Evolutionary conservation across 1,140 invertebrate species (phyloP).

Genomic region (Prorops nasuta): DNA sequence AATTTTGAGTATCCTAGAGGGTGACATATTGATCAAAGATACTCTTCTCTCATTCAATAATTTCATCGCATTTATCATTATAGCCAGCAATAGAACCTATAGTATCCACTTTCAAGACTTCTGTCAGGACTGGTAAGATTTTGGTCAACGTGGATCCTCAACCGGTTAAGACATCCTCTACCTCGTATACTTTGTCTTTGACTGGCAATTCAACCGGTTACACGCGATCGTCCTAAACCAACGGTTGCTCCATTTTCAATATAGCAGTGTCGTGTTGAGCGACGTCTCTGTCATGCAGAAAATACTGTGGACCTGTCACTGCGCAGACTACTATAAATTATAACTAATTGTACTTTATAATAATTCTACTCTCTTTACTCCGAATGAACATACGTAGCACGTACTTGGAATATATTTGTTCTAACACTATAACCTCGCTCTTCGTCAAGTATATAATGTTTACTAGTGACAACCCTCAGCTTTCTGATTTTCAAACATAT

Average conservation of each 20-base stretch:
- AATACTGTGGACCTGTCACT: too few species aligned
- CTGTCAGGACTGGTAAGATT: conserved; percentile 13
- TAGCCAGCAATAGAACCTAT: too few species aligned
- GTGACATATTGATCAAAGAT: too few species aligned
- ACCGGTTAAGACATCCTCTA: conserved; percentile 50
- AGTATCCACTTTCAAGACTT: conserved; percentile 33
- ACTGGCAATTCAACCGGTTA: conserved; percentile 54
- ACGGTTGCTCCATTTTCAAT: conserved; percentile 57
- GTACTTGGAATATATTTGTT: not conserved
- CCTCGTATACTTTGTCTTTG: conserved; percentile 36
- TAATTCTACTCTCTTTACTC: conserved; percentile 22
- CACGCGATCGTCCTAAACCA: conserved; percentile 58
- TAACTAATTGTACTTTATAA: too few species aligned
- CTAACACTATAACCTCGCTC: not conserved
- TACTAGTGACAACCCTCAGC: conserved; percentile 13
- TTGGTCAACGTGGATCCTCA: conserved; percentile 51
- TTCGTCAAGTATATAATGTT: not conserved
- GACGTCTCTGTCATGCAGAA: conserved; percentile 53
- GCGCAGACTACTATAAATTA: too few species aligned
- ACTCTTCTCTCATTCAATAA: too few species aligned
- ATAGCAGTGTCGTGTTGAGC: conserved; percentile 66
- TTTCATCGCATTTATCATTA: too few species aligned
- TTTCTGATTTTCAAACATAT: conserved; percentile 24
- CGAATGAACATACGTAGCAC: conserved; percentile 11
- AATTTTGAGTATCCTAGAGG: too few species aligned